Evolutionary conservation across 2,113 vertebrate genomes (phyloP).

Genomic region (Marmota monax): DNA sequence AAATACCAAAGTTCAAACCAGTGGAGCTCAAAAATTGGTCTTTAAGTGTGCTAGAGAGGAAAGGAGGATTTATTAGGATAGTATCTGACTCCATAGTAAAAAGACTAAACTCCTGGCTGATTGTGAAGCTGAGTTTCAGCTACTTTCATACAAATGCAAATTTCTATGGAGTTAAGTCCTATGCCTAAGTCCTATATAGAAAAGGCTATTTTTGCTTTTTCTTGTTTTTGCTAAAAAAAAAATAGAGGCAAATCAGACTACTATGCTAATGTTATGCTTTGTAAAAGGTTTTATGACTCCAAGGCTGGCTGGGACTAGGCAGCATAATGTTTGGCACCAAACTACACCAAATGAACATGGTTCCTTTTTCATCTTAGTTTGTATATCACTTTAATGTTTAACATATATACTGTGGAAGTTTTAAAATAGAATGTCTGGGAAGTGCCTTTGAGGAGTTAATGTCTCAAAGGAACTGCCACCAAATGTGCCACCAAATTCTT

Average conservation of each 20-base stretch:
- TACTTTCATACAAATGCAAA: conserved; percentile 71
- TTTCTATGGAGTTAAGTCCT: conserved; percentile 62
- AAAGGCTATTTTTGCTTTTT: conserved; percentile 60
- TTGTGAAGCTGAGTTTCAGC: conserved; percentile 72
- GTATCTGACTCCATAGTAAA: conserved; percentile 71
- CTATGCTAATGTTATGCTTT: conserved; percentile 57
- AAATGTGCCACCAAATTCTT: background rate
- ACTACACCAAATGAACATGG: background rate
- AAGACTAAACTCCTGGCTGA: conserved; percentile 75
- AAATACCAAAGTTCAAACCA: conserved; percentile 78
- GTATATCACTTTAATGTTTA: conserved; percentile 39
- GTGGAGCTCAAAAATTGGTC: conserved; percentile 79
- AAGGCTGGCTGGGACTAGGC: conserved; percentile 58
- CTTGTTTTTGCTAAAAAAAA: conserved; percentile 61
- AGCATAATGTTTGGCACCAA: conserved; percentile 71
- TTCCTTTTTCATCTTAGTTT: conserved; percentile 76
- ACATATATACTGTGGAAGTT: conserved; percentile 53
- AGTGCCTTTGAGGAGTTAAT: background rate
- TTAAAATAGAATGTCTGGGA: conserved; percentile 5
- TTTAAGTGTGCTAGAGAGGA: conserved; percentile 72
- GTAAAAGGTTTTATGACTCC: conserved; percentile 65
- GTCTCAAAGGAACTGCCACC: background rate
- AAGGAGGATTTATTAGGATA: conserved; percentile 78
- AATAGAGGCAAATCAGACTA: conserved; percentile 77
- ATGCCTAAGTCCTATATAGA: conserved; percentile 59